Base-by-base conservation (phyloP, 2,113 vertebrate genomes). In the Tonatia bakeri region DNA sequence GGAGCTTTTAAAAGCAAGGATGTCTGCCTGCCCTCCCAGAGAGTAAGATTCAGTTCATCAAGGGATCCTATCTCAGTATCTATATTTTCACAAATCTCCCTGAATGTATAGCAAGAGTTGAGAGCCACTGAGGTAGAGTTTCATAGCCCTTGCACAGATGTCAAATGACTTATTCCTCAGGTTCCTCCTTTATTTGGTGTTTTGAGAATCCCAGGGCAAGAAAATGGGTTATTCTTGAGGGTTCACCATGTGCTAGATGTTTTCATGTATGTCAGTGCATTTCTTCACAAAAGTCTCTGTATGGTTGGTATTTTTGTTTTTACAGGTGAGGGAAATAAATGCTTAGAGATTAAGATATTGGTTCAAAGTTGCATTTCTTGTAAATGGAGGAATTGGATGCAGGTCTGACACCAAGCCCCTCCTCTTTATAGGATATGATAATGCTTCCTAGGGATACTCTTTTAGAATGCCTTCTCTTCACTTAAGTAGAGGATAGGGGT, bases 401-500 rank as follows among this genome's bases (percentile, higher is more conserved):
- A 56, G 43, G 24, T 40, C 40, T 54, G 28, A 76, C 40, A 56
- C 50, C 45, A 43, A 79, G 38, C 33, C 15, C 15, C 0, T 9
- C 8, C 13, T 45, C 47, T 24, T 64, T 82, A 38, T 15, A 52
- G 31, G 43, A 31, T 15, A 38, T 22, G 26, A 0, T 31, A n/a
- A n/a, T 56, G n/a, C 22, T 52, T 52, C 28, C 31, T 20, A 19
- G 19, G 4, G n/a, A 65, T 40, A 4, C 36, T 75, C 38, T 45
- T 92, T 56, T 9, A 47, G 43, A 83, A 20, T 16, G 43, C 56
- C 36, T 70, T 85, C 0, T 96, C 97, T 28, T 91, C 98, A 13
- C 98, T 97, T 56, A 22, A 22, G 7, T n/a, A 9, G 45, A 47
- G 7, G 52, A 26, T 36, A 38, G 98, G 98, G 65, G 98, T 99